phyloP scores from a whole-genome alignment of 2,888 invertebrate species.

The Emesis castigata region DNA sequence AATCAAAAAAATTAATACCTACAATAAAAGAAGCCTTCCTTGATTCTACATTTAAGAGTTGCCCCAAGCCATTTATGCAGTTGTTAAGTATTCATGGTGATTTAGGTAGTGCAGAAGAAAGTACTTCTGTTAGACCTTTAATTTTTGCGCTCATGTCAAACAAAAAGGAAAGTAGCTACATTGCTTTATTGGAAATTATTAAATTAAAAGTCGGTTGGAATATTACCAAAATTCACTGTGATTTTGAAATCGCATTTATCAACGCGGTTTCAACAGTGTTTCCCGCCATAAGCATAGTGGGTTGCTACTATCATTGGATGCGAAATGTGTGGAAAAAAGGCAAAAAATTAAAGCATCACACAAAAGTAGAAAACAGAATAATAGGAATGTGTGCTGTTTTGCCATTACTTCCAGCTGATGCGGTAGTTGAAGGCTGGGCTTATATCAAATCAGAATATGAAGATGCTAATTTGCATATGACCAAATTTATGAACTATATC shows the following conservation, averaged over 20 bases:
- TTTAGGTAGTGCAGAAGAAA: too few species aligned
- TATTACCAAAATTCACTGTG: not conserved
- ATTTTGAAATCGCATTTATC: not conserved
- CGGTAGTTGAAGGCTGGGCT: not conserved
- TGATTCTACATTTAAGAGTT: not conserved
- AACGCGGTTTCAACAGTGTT: not conserved
- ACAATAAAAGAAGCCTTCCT: not conserved
- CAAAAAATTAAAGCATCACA: not conserved
- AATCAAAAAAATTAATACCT: not conserved
- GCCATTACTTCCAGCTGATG: not conserved
- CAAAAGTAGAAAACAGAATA: not conserved
- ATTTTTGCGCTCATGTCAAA: too few species aligned
- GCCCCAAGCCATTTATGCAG: not conserved
- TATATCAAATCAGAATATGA: not conserved
- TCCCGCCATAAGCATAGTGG: not conserved
- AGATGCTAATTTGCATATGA: not conserved
- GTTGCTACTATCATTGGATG: not conserved
- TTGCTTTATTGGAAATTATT: not conserved
- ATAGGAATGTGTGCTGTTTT: not conserved
- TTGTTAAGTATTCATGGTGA: not conserved
- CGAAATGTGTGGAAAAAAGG: not conserved
- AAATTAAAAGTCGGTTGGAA: too few species aligned
- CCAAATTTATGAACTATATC: not conserved
- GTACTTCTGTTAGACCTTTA: too few species aligned
- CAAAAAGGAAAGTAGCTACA: not conserved